Percentiles rank a stretch among this genome's conserved stretches.
Evolutionary conservation across 2,888 invertebrate genomes (phyloP).

Genomic region (Erannis defoliaria): DNA sequence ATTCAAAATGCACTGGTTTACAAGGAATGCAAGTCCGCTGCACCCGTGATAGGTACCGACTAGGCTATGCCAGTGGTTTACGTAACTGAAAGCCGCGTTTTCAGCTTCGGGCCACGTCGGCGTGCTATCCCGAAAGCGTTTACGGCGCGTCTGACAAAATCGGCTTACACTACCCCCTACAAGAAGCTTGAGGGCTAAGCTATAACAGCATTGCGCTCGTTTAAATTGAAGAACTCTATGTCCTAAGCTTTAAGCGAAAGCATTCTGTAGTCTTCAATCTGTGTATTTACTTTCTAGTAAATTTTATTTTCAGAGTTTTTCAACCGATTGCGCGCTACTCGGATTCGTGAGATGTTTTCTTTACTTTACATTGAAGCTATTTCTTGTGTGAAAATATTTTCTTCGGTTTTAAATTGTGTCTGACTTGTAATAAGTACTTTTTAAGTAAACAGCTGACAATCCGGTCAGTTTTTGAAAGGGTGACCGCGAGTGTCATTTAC

Average conservation of each 20-base stretch:
- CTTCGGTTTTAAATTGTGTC: too few species aligned
- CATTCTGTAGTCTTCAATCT: background rate
- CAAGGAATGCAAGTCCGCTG: constrained; percentile 29
- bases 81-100: constrained; percentile 56
- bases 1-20: constrained; percentile 46
- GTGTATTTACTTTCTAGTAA: background rate
- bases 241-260: constrained; percentile 11
- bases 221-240: constrained; percentile 37
- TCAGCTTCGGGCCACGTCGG: constrained; percentile 45
- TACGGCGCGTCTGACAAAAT: constrained; percentile 74
- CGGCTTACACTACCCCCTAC: constrained; percentile 57
- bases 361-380: background rate
- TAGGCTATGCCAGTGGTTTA: constrained; percentile 53
- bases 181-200: constrained; percentile 47
- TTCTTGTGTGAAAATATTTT: too few species aligned
- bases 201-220: constrained; percentile 81
- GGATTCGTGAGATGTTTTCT: background rate
- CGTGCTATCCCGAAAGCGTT: constrained; percentile 77
- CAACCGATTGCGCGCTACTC: background rate
- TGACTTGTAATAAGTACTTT: too few species aligned
- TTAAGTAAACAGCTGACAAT: too few species aligned
- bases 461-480: too few species aligned
- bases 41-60: constrained; percentile 23
- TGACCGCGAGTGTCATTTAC: too few species aligned
- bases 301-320: background rate